Evolutionary conservation across 1,140 invertebrate genomes (phyloP).

Genomic region (Scaptodrosophila lebanonensis): DNA sequence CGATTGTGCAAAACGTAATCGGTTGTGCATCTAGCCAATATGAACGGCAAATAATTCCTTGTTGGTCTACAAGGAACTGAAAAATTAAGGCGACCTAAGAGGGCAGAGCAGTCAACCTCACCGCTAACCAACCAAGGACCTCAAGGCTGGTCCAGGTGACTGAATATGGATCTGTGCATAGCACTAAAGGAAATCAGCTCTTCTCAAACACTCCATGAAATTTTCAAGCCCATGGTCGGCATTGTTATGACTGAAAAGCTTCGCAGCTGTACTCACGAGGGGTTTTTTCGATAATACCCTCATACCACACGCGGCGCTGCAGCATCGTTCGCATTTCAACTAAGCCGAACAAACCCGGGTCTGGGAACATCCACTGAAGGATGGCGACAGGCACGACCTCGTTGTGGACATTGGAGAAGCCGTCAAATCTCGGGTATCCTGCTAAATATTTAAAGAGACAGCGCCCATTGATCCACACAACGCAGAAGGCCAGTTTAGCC

Average conservation of each 20-base stretch:
- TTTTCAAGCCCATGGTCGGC: slow-evolving; percentile 94
- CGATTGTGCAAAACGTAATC: no score
- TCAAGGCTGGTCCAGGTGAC: slow-evolving; percentile 88
- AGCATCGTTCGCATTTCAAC: slow-evolving; percentile 94
- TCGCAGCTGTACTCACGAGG: slow-evolving; percentile 91
- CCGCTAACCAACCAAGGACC: no score
- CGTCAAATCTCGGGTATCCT: slow-evolving; percentile 92
- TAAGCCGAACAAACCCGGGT: slow-evolving; percentile 96
- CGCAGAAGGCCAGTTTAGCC: slow-evolving; percentile 77
- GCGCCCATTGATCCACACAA: slow-evolving; percentile 83
- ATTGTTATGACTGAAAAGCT: slow-evolving; percentile 96
- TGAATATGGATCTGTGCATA: slow-evolving; percentile 95
- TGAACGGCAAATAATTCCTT: no score
- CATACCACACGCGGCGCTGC: slow-evolving; percentile 90
- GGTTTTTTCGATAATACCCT: slow-evolving; percentile 98
- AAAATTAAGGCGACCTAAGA: no score
- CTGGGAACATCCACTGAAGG: slow-evolving; percentile 93
- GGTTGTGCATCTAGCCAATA: no score
- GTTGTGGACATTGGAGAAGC: slow-evolving; percentile 93
- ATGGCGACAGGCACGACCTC: slow-evolving; percentile 90
- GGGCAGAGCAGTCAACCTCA: no score
- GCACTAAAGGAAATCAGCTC: slow-evolving; percentile 92
- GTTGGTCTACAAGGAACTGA: no score
- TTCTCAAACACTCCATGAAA: slow-evolving; percentile 92
- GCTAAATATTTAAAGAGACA: slow-evolving; percentile 92